Evolutionary conservation across 2,113 vertebrate species (phyloP), one percentile per base, ranked within the genome.

Genomic region (Micromys minutus): DNA sequence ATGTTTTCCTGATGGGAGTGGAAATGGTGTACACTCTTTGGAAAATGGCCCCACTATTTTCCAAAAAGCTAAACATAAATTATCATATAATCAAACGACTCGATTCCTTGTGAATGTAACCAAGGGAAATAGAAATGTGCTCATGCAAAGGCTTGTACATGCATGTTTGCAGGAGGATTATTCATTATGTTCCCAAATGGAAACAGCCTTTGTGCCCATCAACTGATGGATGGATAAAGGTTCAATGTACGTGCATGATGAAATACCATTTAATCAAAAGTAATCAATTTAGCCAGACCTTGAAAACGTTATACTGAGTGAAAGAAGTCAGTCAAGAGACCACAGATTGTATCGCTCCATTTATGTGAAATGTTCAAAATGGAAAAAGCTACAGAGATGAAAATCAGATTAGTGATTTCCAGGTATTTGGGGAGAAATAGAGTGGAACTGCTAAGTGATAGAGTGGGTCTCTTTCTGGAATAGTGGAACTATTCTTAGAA

Each of bases 11-110:
- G 57, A 55, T 86, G 57, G 55, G 36, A 89, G 79, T 91, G 65
- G 75, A 93, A 87, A 89, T 89, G 59, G 17, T 81, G 13, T 42
- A 93, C 39, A 36, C 36, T 69, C 39, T 94, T 95, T 75, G 31
- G 63, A 94, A 91, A 96, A 87, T 36, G 83, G 74, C 42, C n/a
- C 89, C 45, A 29, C 52, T 42, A 77, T 79, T 87, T 59, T 75
- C 83, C 47, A 65, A 90, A 94, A 83, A 84, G 69, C 87, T 93
- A 93, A 87, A 76, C 36, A 36, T 91, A 97, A 91, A 29, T 92
- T 95, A 77, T 71, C 57, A 71, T 59, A 91, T 83, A 76, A 92
- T 15, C 50, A 61, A 87, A 50, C 61, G 83, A 77, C 83, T 89
- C n/a, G 9, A 89, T 52, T 93, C n/a, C 67, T 81, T 67, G 5